phyloP scores from a whole-genome alignment of 2,113 vertebrate genomes.

The Pangasianodon hypophthalmus region DNA sequence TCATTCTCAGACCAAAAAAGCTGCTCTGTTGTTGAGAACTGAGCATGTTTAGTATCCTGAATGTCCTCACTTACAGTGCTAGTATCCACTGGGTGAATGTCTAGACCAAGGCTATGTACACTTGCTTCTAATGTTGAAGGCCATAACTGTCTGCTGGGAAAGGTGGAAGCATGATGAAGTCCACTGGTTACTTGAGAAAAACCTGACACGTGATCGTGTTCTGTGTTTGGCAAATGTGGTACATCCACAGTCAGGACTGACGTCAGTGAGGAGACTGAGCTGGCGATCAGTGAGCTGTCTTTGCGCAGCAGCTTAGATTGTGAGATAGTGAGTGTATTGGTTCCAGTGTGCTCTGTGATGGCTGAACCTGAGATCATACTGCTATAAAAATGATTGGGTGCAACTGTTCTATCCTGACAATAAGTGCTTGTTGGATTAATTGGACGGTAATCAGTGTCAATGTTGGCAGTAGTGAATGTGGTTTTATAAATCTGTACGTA shows the following conservation, averaged over 20 bases:
- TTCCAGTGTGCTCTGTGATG: slow-evolving; percentile 1
- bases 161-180: slow-evolving; percentile 47
- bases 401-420: not conserved
- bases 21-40: slow-evolving; percentile 43
- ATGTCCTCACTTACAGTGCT: slow-evolving; percentile 22
- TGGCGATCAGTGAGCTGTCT: not conserved
- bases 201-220: slow-evolving; percentile 27
- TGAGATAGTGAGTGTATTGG: not conserved
- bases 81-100: slow-evolving; percentile 28
- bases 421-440: not conserved
- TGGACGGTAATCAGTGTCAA: not conserved
- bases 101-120: slow-evolving; percentile 14
- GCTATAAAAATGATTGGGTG: not conserved
- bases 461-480: not conserved
- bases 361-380: not conserved
- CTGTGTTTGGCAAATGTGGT: slow-evolving; percentile 22
- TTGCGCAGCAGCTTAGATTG: not conserved
- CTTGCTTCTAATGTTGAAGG: slow-evolving; percentile 22
- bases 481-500: not conserved
- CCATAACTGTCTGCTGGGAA: slow-evolving; percentile 14
- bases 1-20: slow-evolving; percentile 50
- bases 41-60: slow-evolving; percentile 48
- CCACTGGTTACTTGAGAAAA: slow-evolving; percentile 44
- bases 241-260: slow-evolving; percentile 12
- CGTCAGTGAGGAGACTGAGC: not conserved